These are phyloP conservation scores for Microctonus brassicae DNA, from an alignment of 2,888 invertebrate species.

Conservation along the genomic window DNA sequence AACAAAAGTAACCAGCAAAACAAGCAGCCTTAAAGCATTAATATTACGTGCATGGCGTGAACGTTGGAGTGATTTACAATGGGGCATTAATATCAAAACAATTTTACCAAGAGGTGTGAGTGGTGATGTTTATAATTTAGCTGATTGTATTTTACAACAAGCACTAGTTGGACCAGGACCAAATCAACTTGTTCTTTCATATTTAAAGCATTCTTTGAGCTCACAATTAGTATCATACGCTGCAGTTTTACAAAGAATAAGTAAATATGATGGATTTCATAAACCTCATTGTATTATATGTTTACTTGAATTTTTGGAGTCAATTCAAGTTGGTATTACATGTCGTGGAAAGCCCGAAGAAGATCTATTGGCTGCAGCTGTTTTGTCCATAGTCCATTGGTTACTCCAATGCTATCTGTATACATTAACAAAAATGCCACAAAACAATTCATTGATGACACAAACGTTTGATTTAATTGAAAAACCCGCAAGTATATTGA, in stretches of 20 bases:
- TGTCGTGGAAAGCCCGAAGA: slow-evolving; percentile 90
- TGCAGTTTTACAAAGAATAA: slow-evolving; percentile 88
- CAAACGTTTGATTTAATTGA: slow-evolving; percentile 77
- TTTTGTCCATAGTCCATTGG: slow-evolving; percentile 88
- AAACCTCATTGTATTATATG: slow-evolving; percentile 91
- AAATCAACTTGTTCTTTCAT: slow-evolving; percentile 90
- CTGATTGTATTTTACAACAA: slow-evolving; percentile 94
- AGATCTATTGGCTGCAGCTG: slow-evolving; percentile 83
- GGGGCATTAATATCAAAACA: slow-evolving; percentile 97
- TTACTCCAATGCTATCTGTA: slow-evolving; percentile 80
- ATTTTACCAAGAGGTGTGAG: slow-evolving; percentile 89
- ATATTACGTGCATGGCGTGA: slow-evolving; percentile 93
- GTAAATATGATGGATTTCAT: slow-evolving; percentile 88
- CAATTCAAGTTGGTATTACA: slow-evolving; percentile 75
- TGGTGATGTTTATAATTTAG: slow-evolving; percentile 92
- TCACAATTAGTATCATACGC: slow-evolving; percentile 92
- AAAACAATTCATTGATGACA: slow-evolving; percentile 55
- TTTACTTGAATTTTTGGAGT: slow-evolving; percentile 87
- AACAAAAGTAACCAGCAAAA: slow-evolving; percentile 86
- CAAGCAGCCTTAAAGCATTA: slow-evolving; percentile 83
- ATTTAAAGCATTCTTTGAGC: slow-evolving; percentile 91
- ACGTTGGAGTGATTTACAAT: slow-evolving; percentile 94
- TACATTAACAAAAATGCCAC: slow-evolving; percentile 66
- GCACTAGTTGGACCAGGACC: slow-evolving; percentile 94
- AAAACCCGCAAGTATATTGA: slow-evolving; percentile 78